A percentile compares a stretch with the other conserved stretches of the same genome.
These are phyloP conservation scores for Oncorhynchus mykiss DNA, from an alignment of 2,113 vertebrate species.

Conservation along the genomic window DNA sequence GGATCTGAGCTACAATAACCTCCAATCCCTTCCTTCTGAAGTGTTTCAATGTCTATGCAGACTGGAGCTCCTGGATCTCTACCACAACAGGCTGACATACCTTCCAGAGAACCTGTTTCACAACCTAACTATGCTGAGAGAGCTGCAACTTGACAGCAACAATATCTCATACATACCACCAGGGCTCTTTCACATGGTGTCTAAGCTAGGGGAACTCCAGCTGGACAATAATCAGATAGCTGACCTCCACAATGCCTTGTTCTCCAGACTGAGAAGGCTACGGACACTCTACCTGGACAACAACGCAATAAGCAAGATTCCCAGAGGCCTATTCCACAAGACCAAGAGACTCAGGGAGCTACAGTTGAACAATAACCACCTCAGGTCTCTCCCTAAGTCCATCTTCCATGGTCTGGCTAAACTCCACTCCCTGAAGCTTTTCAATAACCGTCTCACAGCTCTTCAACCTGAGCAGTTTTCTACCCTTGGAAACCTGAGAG, in stretches of 20 bases:
- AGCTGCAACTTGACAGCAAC: slow-evolving; percentile 61
- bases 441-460: slow-evolving; percentile 44
- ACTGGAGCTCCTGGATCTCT: slow-evolving; percentile 58
- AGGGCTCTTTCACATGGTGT: slow-evolving; percentile 40
- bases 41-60: slow-evolving; percentile 43
- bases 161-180: slow-evolving; percentile 40
- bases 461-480: slow-evolving; percentile 46
- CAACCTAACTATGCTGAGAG: slow-evolving; percentile 41
- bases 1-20: slow-evolving; percentile 57
- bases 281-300: slow-evolving; percentile 53
- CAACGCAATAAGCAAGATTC: slow-evolving; percentile 50
- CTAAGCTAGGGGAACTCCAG: slow-evolving; percentile 49
- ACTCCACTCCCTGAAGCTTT: slow-evolving; percentile 45
- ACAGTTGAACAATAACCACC: slow-evolving; percentile 54
- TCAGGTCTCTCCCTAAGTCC: slow-evolving; percentile 35
- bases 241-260: slow-evolving; percentile 37
- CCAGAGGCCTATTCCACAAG: slow-evolving; percentile 41
- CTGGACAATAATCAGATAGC: slow-evolving; percentile 58
- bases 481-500: slow-evolving; percentile 38
- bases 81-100: slow-evolving; percentile 49
- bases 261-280: slow-evolving; percentile 46
- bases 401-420: slow-evolving; percentile 46
- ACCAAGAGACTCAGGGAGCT: slow-evolving; percentile 48
- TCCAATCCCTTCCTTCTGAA: slow-evolving; percentile 42
- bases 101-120: slow-evolving; percentile 49